Evolutionary conservation across 2,113 vertebrate species (phyloP).

Genomic region (Rhabdomys dilectus): DNA sequence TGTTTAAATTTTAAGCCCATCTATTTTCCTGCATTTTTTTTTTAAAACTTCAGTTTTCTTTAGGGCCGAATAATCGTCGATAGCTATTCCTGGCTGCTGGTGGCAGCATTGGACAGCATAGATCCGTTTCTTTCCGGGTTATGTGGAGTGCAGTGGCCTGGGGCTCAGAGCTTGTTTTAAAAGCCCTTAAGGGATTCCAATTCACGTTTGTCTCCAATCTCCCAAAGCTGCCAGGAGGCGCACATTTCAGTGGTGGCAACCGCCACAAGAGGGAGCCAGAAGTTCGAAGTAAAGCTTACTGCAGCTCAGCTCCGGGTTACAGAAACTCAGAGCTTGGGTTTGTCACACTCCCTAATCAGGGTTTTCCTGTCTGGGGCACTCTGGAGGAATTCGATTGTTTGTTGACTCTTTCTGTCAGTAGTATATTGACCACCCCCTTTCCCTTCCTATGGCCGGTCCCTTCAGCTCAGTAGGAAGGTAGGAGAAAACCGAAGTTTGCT

Average conservation of each 20-base stretch:
- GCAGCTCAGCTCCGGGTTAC: background rate
- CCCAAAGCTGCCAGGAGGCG: background rate
- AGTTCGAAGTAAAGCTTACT: background rate
- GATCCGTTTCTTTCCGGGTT: background rate
- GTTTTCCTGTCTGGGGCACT: background rate
- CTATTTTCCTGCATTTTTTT: background rate
- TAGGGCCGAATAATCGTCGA: background rate
- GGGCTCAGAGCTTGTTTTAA: background rate
- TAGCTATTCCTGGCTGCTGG: background rate
- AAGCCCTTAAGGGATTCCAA: background rate
- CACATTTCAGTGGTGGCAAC: background rate
- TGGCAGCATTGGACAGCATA: background rate
- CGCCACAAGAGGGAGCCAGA: slow-evolving; percentile 76
- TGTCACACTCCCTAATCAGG: accelerated
- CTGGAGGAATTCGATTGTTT: background rate
- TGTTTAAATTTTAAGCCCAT: background rate
- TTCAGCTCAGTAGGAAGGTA: background rate
- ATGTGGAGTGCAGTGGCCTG: background rate
- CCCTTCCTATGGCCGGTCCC: background rate
- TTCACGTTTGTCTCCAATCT: background rate
- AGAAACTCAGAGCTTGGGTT: background rate
- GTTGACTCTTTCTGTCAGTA: background rate
- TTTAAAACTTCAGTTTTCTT: background rate
- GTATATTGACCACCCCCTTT: background rate
- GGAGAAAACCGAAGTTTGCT: background rate